Conservation (phyloP, 1,140 invertebrate genomes). For the Dendroctonus valens region DNA sequence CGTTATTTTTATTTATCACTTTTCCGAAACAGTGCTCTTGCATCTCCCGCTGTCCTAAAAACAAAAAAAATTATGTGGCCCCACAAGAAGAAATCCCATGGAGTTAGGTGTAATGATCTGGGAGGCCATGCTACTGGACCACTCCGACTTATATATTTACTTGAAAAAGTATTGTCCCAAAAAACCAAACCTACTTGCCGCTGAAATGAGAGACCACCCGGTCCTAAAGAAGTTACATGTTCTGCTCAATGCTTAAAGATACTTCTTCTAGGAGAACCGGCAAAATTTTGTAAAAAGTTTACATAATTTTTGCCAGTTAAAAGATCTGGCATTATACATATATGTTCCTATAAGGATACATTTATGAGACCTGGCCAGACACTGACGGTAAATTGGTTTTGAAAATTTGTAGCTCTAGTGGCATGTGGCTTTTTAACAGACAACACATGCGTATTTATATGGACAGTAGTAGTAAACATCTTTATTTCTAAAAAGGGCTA, state of each 20-base stretch:
- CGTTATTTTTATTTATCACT: not conserved
- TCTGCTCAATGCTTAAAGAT: not conserved
- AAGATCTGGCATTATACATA: not conserved
- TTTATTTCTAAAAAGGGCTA: too few species aligned
- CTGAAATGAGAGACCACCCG: conserved; percentile 1
- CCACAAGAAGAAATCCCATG: conserved; percentile 1
- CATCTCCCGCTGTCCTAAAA: not conserved
- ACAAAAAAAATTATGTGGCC: conserved; percentile 2
- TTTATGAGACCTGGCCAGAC: not conserved
- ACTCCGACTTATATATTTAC: not conserved
- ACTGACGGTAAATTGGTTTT: conserved; percentile 1
- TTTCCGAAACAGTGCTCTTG: not conserved
- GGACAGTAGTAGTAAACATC: too few species aligned
- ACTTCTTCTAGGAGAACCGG: conserved; percentile 1
- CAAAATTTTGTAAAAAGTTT: conserved; percentile 3
- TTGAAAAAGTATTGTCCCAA: conserved; percentile 1
- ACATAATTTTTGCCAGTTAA: not conserved
- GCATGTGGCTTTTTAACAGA: too few species aligned
- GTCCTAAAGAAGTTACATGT: not conserved
- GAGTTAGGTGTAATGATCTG: conserved; percentile 1
- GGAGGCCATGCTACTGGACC: conserved; percentile 6
- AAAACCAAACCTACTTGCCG: not conserved
- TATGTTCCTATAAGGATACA: not conserved
- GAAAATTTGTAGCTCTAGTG: too few species aligned
- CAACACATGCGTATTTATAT: too few species aligned